Evolutionary conservation across 2,797 vertebrate genomes (phyloP), one percentile per base, ranked within the genome.

Genomic region (Sebastes ruberrimus): DNA sequence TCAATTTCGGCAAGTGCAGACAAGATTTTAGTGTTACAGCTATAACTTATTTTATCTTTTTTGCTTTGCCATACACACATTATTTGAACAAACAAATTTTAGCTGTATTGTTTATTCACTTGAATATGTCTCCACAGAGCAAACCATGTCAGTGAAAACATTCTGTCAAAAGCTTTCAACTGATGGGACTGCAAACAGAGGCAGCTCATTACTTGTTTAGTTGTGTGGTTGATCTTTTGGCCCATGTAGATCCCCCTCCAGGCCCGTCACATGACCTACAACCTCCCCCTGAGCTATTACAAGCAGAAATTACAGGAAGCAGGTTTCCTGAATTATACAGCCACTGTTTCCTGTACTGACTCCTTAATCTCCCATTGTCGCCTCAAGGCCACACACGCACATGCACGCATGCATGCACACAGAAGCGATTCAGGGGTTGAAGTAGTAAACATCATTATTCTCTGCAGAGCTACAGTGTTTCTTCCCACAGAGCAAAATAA

Each of bases 331-430:
- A 80, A 70, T 83, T 67, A 25, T 78, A 60, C 28, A 16, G 52
- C 42, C 53, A 38, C 78, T 27, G 72, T 78, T 89, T 91, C 82
- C 89, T 89, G 88, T 74, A 16, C 59, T 70, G 67, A 73, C 53
- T 79, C 11, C 14, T 7, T 71, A 66, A 83, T 71, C 62, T 79
- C 13, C 22, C 10, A 69, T 11, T 53, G 53, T 55, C 2, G 27
- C 46, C 60, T 74, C 10, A 28, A 28, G 59, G 18, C 5, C 35
- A 18, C 35, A 14, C 20, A 65, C 23, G 42, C 9, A 49, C 18
- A 52, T 5, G 20, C 65, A 42, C 62, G 5, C 16, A 46, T 4
- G 18, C 63, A 35, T n/a, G 7, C 61, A 64, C 62, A 64, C 33
- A 64, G 38, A 42, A 42, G 14, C 38, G 0, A 42, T 42, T 42